Evolutionary conservation across 2,113 vertebrate species (phyloP), one percentile per base, ranked within the genome.

Genomic region (Prochilodus magdalenae): DNA sequence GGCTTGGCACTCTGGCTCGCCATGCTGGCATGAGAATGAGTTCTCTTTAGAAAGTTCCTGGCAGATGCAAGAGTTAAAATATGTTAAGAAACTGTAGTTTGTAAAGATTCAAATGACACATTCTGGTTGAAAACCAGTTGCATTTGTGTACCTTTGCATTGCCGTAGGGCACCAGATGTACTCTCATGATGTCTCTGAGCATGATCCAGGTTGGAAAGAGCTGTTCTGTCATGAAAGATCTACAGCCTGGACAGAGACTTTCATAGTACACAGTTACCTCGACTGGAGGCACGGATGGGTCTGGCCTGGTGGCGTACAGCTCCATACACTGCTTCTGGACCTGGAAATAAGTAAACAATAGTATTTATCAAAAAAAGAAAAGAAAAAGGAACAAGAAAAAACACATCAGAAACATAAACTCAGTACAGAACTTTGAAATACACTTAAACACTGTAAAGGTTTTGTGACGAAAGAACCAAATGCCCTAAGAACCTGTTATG

Each of bases 91-190:
- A 67, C 36, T 13, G 62, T 59, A 44, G 3, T 11, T 29, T 27
- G 55, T 65, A 15, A 51, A 36, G 16, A 1, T 55, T 55, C 49
- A 36, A n/a, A 14, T 24, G 26, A 30, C 30, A 26, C 18, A 55
- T 29, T 36, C 10, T 53, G 44, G 20, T 33, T 40, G 12, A 69
- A 40, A 24, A 30, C 30, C 14, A 22, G 20, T 26, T 3, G 10
- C n/a, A 29, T 6, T 26, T 30, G 27, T 55, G 24, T 76, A 97
- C 97, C 95, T 94, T 14, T 0, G 97, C 91, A 0, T 98, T 98
- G 5, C 97, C 96, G 0, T 95, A 99, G 15, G 97, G 97, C 59
- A 98, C 95, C 84, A 99, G 90, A 0, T 93, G 95, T 86, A 99
- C 77, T 0, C 66, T 91, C 81, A 97, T 90, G 73, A 94, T 95